Base-by-base conservation (phyloP, 2,797 vertebrate species). In the Anableps anableps region DNA sequence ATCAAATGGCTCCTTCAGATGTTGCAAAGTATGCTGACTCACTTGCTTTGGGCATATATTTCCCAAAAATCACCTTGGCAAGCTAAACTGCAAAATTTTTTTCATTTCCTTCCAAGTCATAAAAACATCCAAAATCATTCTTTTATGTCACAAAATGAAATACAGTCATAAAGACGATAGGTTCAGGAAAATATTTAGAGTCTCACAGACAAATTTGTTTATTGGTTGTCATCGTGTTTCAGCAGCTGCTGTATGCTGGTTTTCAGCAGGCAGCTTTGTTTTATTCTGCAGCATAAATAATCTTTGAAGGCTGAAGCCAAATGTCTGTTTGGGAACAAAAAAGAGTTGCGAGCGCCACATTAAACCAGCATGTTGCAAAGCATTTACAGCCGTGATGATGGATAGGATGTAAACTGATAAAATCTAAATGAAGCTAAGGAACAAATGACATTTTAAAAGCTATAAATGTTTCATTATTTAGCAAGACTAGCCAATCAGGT, bases 61-160 rank as follows among this genome's bases (percentile, higher is more conserved):
- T 66, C 34, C 41, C 79, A 80, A 86, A 88, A 88, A 84, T 89
- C 88, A 89, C 79, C 90, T 87, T 83, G 88, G 89, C 78, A 85
- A 80, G 83, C 72, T 77, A 31, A 91, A 91, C 84, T 87, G 48
- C 62, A 72, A 45, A 85, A 85, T 76, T 82, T 29, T 85, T 79
- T 78, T 83, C n/a, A 53, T 80, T 68, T 53, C 31, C 47, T 36
- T 60, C 11, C 89, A 80, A 91, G 82, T 70, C 6, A 74, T 62
- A 72, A n/a, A 38, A 84, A 88, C 87, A 53, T 38, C 29, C 79
- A 76, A 75, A 70, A 31, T 53, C 76, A 58, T 55, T 79, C 72
- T 47, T 64, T 75, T 77, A 78, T 74, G 79, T 76, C 74, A 43
- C 29, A 50, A 55, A 77, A 76, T 26, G 17, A 83, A 85, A 71